phyloP scores from a whole-genome alignment of 2,797 vertebrate species.

The Epinephelus malabaricus region DNA sequence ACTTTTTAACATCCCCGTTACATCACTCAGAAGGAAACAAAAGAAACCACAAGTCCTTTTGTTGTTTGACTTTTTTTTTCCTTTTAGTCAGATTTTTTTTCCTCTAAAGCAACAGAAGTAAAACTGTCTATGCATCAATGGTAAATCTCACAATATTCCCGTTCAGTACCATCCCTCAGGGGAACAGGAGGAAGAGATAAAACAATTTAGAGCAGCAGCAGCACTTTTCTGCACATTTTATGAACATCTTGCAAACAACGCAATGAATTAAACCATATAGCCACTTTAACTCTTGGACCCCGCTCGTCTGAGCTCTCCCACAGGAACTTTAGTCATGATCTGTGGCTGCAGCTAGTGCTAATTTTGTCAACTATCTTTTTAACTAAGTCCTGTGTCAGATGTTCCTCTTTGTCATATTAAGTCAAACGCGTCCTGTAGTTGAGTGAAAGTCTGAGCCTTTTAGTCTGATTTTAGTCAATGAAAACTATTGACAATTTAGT shows the following conservation, averaged over 20 bases:
- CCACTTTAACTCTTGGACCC: conserved; percentile 33
- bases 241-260: conserved; percentile 44
- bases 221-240: conserved; percentile 56
- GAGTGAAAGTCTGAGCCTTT: too few relatives aligned
- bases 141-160: conserved; percentile 72
- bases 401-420: too few relatives aligned
- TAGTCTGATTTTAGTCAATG: too few relatives aligned
- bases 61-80: conserved; percentile 59
- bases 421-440: too few relatives aligned
- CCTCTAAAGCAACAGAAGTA: conserved; percentile 75
- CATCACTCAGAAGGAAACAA: conserved; percentile 49
- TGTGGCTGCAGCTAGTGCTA: conserved; percentile 13
- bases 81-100: conserved; percentile 62
- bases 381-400: too few relatives aligned
- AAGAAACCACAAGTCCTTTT: conserved; percentile 60
- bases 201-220: conserved; percentile 68
- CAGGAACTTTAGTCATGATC: conserved; percentile 29
- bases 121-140: conserved; percentile 79
- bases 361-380: too few relatives aligned
- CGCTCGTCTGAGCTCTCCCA: conserved; percentile 34
- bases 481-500: too few relatives aligned
- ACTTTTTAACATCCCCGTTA: conserved; percentile 3
- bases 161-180: conserved; percentile 65
- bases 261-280: conserved; percentile 60
- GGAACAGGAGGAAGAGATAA: conserved; percentile 56